phyloP scores from a whole-genome alignment of 2,113 vertebrate genomes.

The Bujurquina vittata region DNA sequence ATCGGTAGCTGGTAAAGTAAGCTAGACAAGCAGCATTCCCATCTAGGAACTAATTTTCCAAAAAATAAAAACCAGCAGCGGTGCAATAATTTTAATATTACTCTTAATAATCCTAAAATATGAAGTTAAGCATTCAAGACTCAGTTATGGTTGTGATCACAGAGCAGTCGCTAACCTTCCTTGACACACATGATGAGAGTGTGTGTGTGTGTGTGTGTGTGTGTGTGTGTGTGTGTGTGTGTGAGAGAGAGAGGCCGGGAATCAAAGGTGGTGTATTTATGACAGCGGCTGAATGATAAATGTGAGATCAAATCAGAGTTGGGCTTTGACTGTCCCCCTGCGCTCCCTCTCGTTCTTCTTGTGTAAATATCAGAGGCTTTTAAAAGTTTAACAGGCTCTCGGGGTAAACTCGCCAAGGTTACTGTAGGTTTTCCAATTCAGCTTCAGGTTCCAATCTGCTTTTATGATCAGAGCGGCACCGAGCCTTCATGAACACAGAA shows the following conservation, averaged over 20 bases:
- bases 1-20: no score
- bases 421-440: constrained; percentile 1
- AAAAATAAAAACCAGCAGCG: no score
- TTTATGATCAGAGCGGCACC: neutral
- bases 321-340: constrained; percentile 33
- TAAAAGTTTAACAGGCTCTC: constrained; percentile 33
- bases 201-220: neutral
- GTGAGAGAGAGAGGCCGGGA: neutral
- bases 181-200: neutral
- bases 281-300: constrained; percentile 22
- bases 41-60: no score
- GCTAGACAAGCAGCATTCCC: no score
- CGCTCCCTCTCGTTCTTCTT: neutral
- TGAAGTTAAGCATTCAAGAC: neutral
- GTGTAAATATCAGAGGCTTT: constrained; percentile 28
- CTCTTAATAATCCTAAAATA: neutral
- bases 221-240: no score
- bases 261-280: neutral
- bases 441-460: constrained; percentile 9
- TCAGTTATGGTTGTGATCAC: neutral
- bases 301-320: constrained; percentile 25
- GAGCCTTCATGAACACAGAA: neutral
- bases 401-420: constrained; percentile 27
- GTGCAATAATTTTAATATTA: neutral
- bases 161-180: neutral